Evolutionary conservation across 2,797 vertebrate genomes (phyloP), one percentile per base, ranked within the genome.

Genomic region (Semaprochilodus insignis): DNA sequence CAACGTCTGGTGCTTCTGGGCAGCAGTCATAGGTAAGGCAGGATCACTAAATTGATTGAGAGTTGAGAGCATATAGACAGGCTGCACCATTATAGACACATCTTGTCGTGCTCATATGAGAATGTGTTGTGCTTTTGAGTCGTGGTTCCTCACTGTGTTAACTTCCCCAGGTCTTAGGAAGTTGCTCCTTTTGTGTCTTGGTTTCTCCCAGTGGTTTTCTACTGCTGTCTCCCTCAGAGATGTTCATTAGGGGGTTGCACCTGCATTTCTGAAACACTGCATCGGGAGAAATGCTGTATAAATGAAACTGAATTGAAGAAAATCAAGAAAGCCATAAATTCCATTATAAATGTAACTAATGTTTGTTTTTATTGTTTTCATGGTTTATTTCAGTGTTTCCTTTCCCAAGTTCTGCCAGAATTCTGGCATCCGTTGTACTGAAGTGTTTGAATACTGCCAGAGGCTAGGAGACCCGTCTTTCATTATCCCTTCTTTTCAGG

Each of bases 391-490:
- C 63, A 99, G 97, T 74, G 93, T 95, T 81, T 71, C 87, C 0
- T 97, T 98, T 44, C 6, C 87, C 81, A 87, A 88, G 85, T 99
- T 98, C 85, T 96, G 96, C 85, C 94, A 89, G 27, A 95, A 92
- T 0, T 89, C 95, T 67, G 93, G 91, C 63, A 96, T 99, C 91
- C 97, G 95, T 87, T 92, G 95, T 90, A 97, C 93, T 0, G 97
- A 99, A 87, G 84, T 97, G 87, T 96, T 96, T 0, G 97, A 98
- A 83, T 98, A 97, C 85, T 95, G 95, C 86, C 96, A 94, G 91
- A 93, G 89, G 82, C 94, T 98, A 21, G 92, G 89, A n/a, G 92
- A 87, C 52, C 92, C 95, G 6, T 27, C 74, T 48, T 91, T 92
- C 85, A 94, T 92, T 86, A 90, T 97, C 74, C 93, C 95, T 7